Conservation (phyloP, 2,888 invertebrate species). For the Cheilosia vernalis region DNA sequence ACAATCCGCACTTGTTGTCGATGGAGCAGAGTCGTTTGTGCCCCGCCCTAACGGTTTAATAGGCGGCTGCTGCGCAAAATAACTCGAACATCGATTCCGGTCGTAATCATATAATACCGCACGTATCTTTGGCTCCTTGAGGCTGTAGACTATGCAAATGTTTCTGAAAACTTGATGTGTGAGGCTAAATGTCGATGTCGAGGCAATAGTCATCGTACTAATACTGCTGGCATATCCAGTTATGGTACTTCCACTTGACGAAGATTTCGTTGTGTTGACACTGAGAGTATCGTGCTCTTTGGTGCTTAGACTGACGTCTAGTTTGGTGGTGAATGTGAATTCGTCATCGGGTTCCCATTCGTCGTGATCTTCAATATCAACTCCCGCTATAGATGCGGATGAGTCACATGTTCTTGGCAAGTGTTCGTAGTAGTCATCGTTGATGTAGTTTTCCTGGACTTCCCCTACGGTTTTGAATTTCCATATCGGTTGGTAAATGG, state of each 20-base stretch:
- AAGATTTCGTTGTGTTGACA: conserved; percentile 46
- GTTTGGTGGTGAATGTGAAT: conserved; percentile 80
- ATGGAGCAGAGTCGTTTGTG: conserved; percentile 65
- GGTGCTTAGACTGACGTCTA: conserved; percentile 18
- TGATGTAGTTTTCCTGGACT: conserved; percentile 77
- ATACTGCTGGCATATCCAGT: conserved; percentile 80
- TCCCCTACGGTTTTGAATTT: conserved; percentile 82
- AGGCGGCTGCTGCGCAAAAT: conserved; percentile 76
- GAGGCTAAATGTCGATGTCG: conserved; percentile 73
- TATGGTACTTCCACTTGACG: conserved; percentile 80
- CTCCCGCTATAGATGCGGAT: conserved; percentile 42
- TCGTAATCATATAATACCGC: conserved; percentile 82
- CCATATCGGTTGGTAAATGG: conserved; percentile 83
- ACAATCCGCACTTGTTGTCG: conserved; percentile 50
- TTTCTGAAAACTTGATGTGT: conserved; percentile 79
- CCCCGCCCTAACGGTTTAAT: conserved; percentile 54
- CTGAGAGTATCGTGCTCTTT: conserved; percentile 58
- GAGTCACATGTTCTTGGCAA: conserved; percentile 63
- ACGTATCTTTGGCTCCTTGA: conserved; percentile 80
- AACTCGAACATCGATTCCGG: conserved; percentile 78
- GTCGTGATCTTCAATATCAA: conserved; percentile 80
- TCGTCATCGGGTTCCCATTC: conserved; percentile 83
- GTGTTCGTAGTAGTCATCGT: conserved; percentile 62
- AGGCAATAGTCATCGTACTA: conserved; percentile 79
- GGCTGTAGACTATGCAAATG: conserved; percentile 81